A percentile compares a stretch with the other conserved stretches of the same genome.
Evolutionary conservation across 2,888 invertebrate genomes (phyloP).

Genomic region (Tolmerus cingulatus): DNA sequence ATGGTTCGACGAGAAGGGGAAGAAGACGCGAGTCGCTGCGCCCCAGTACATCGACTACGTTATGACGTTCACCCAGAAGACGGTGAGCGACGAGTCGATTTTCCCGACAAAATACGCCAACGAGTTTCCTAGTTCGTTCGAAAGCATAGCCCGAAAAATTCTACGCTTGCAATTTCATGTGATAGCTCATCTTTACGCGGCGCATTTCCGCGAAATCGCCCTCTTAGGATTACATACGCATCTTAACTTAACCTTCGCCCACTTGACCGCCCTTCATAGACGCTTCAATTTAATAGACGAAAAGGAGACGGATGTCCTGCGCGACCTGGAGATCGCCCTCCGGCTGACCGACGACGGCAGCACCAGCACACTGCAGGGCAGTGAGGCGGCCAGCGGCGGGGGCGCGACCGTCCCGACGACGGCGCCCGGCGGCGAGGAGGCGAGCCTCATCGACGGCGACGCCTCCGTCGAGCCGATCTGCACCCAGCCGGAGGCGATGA

Average conservation of each 20-base stretch:
- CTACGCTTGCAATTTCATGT: conserved; percentile 96
- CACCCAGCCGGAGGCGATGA: conserved; percentile 61
- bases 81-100: conserved; percentile 93
- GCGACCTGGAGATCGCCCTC: conserved; percentile 88
- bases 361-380: conserved; percentile 43
- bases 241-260: conserved; percentile 96
- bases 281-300: conserved; percentile 92
- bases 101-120: conserved; percentile 99
- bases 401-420: neutral
- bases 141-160: conserved; percentile 94
- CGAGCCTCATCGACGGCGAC: conserved; percentile 49
- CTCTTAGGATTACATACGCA: conserved; percentile 94
- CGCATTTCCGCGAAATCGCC: conserved; percentile 96
- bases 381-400: conserved; percentile 11
- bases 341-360: conserved; percentile 67
- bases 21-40: conserved; percentile 95
- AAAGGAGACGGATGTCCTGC: conserved; percentile 94
- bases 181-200: conserved; percentile 96
- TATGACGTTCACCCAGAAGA: conserved; percentile 97
- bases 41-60: conserved; percentile 99
- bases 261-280: conserved; percentile 85
- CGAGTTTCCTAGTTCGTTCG: conserved; percentile 93
- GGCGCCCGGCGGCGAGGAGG: conserved; percentile 4
- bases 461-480: conserved; percentile 59
- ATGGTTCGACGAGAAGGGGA: conserved; percentile 99